Percentiles rank a stretch among this genome's conserved stretches.
Conservation (phyloP, 30 jellyfish, hydroid and myxozoan genomes). For the Nemopilema nomurai region DNA sequence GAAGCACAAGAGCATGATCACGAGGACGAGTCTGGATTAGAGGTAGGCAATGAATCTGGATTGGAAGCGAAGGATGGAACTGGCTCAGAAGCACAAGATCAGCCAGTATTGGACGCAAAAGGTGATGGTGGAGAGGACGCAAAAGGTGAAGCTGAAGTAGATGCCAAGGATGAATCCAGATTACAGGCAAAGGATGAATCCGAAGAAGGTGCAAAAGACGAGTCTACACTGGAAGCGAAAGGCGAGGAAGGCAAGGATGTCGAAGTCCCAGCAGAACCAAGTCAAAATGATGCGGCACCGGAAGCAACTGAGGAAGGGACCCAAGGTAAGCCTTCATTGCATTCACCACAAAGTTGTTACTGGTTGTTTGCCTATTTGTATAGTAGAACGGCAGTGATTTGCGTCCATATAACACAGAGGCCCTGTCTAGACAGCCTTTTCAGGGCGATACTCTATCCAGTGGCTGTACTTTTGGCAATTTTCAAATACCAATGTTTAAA, state of each 20-base stretch:
- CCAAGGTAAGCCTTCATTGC: not conserved
- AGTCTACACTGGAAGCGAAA: not conserved
- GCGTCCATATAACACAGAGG: too few relatives aligned
- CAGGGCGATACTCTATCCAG: too few relatives aligned
- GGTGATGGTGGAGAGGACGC: not conserved
- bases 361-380: not conserved
- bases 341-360: not conserved
- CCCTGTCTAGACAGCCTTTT: too few relatives aligned
- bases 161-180: not conserved
- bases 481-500: too few relatives aligned
- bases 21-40: not conserved
- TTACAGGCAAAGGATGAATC: constrained; percentile 6
- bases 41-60: not conserved
- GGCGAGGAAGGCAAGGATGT: not conserved
- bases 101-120: not conserved
- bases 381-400: too few relatives aligned
- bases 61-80: not conserved
- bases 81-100: not conserved
- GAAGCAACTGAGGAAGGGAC: constrained; percentile 1
- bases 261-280: not conserved
- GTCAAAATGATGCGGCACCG: not conserved
- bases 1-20: not conserved
- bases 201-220: constrained; percentile 6
- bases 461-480: too few relatives aligned
- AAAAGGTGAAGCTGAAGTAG: not conserved